Conservation (phyloP, 35 echinoderm and acorn worm genomes). For the Nesometra sesokonis region DNA sequence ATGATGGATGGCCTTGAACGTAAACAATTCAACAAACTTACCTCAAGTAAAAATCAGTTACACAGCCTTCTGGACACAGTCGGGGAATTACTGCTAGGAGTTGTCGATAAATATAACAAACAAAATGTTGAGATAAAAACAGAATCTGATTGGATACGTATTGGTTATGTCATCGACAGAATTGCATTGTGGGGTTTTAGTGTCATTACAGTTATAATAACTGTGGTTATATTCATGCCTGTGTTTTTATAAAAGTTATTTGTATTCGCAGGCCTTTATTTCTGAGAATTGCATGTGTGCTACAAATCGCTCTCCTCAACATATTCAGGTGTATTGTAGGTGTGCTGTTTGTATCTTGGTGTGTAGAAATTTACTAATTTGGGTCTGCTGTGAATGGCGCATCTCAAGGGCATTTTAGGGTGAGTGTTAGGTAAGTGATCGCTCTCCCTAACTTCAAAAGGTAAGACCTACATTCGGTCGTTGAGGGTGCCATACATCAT, state of each 20-base stretch:
- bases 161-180: constrained; percentile 68
- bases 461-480: too few species aligned
- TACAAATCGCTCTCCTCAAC: too few species aligned
- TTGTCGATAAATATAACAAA: constrained; percentile 39
- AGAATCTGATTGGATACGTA: constrained; percentile 57
- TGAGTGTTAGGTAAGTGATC: too few species aligned
- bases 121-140: constrained; percentile 37
- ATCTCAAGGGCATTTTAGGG: too few species aligned
- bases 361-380: too few species aligned
- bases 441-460: too few species aligned
- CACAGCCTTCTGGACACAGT: not conserved
- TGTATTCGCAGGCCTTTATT: too few species aligned
- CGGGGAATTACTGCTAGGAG: not conserved
- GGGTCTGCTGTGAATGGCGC: too few species aligned
- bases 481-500: too few species aligned
- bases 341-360: too few species aligned
- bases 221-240: constrained; percentile 34
- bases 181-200: constrained; percentile 63
- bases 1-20: not conserved
- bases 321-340: too few species aligned
- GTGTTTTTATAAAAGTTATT: constrained; percentile 15
- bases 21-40: not conserved
- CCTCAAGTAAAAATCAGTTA: not conserved
- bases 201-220: constrained; percentile 42
- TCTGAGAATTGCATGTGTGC: too few species aligned